Percentiles rank a stretch among this genome's conserved stretches.
Conservation (phyloP, 1,140 invertebrate species). For the Nebria ingens region DNA sequence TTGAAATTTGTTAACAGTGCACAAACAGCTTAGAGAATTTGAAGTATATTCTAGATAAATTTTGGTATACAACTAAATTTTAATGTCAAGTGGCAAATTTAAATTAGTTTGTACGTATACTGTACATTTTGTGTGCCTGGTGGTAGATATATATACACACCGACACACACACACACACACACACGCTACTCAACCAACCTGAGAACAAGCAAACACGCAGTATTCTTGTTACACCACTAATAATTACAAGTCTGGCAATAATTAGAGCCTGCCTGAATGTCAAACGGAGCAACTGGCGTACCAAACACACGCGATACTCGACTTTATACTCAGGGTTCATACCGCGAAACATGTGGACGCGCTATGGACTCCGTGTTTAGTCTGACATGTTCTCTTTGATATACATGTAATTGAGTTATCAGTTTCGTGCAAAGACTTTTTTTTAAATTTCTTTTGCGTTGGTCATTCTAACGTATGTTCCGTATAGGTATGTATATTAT, state of each 20-base stretch:
- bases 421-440: slow-evolving; percentile 15
- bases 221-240: slow-evolving; percentile 17
- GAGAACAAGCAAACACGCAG: slow-evolving; percentile 15
- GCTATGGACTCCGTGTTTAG: not conserved
- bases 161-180: too few relatives aligned
- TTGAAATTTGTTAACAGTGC: too few relatives aligned
- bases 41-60: too few relatives aligned
- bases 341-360: not conserved
- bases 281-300: slow-evolving; percentile 10
- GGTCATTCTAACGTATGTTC: too few relatives aligned
- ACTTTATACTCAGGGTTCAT: not conserved
- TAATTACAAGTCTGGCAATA: slow-evolving; percentile 17
- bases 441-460: too few relatives aligned
- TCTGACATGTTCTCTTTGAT: not conserved
- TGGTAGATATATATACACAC: slow-evolving; percentile 4
- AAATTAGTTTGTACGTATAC: too few relatives aligned
- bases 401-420: slow-evolving; percentile 20
- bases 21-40: too few relatives aligned
- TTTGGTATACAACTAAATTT: too few relatives aligned
- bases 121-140: not conserved
- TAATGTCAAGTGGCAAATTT: too few relatives aligned
- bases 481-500: too few relatives aligned
- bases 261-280: slow-evolving; percentile 15
- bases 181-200: not conserved
- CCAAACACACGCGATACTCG: slow-evolving; percentile 15